Percentiles rank a stretch among this genome's conserved stretches.
Conservation (phyloP, 2,888 invertebrate species). For the Acanthosoma haemorrhoidale region DNA sequence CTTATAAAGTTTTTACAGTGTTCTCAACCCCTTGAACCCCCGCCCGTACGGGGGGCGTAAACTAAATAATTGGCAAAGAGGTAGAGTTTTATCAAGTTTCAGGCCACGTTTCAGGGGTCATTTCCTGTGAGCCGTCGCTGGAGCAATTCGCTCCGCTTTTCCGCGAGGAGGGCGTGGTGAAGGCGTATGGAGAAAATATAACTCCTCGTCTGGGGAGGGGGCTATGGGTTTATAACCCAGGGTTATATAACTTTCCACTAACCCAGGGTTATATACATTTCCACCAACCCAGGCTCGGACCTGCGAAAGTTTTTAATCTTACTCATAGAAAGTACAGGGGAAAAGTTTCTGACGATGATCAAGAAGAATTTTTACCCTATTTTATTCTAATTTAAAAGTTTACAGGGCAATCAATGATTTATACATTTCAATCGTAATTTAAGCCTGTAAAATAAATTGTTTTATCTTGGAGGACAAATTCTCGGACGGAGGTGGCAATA, state of each 20-base stretch:
- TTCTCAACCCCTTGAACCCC: conserved; percentile 9
- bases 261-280: background rate
- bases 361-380: too few species aligned
- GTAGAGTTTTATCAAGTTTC: conserved; percentile 8
- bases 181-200: background rate
- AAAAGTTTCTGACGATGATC: too few species aligned
- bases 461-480: too few species aligned
- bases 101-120: conserved; percentile 12
- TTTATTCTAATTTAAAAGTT: too few species aligned
- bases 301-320: too few species aligned
- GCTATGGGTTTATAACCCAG: background rate
- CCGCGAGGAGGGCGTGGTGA: conserved; percentile 1
- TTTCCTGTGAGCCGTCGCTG: background rate
- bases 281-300: conserved; percentile 3
- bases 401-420: too few species aligned
- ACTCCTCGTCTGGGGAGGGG: background rate
- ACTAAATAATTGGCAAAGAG: conserved; percentile 19
- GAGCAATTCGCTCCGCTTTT: conserved; percentile 15
- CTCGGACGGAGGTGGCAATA: too few species aligned
- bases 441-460: too few species aligned
- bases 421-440: too few species aligned
- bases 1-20: conserved; percentile 20
- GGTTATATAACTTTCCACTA: background rate
- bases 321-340: too few species aligned
- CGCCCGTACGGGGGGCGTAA: background rate